Evolutionary conservation across 2,113 vertebrate species (phyloP).

Genomic region (Lepisosteus oculatus): DNA sequence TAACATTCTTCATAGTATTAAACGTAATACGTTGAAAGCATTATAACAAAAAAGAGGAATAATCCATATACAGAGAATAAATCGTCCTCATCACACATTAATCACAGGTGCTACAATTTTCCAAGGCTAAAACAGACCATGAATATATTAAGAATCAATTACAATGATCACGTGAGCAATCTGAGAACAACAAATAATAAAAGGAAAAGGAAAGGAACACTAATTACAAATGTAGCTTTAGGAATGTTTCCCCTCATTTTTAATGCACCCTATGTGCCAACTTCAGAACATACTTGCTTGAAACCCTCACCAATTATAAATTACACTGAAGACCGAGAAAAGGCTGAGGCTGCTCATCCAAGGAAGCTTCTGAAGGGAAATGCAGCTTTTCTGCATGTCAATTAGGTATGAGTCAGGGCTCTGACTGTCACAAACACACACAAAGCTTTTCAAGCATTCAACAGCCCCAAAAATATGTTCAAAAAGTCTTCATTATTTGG

Average conservation of each 20-base stretch:
- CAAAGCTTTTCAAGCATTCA: not conserved
- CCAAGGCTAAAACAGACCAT: too few relatives aligned
- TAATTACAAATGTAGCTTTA: not conserved
- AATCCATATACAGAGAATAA: not conserved
- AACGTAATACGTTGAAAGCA: too few relatives aligned
- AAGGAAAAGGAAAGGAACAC: too few relatives aligned
- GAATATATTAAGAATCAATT: too few relatives aligned
- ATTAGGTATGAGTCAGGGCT: slow-evolving; percentile 18
- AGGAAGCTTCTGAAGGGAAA: not conserved
- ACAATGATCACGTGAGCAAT: too few relatives aligned
- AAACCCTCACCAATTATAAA: slow-evolving; percentile 20
- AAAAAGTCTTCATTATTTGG: not conserved
- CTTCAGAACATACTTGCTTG: slow-evolving; percentile 21
- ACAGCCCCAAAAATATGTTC: not conserved
- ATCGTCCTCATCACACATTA: slow-evolving; percentile 5
- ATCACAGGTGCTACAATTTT: too few relatives aligned
- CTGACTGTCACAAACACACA: not conserved
- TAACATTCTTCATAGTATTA: too few relatives aligned
- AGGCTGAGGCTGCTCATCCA: slow-evolving; percentile 1
- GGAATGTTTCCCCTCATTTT: slow-evolving; percentile 10
- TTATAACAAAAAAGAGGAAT: too few relatives aligned
- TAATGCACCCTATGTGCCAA: not conserved
- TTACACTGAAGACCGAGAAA: slow-evolving; percentile 16
- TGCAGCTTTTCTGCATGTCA: slow-evolving; percentile 15
- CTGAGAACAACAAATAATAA: too few relatives aligned